phyloP scores from a whole-genome alignment of 2,113 vertebrate genomes.

The Lepidothrix coronata region DNA sequence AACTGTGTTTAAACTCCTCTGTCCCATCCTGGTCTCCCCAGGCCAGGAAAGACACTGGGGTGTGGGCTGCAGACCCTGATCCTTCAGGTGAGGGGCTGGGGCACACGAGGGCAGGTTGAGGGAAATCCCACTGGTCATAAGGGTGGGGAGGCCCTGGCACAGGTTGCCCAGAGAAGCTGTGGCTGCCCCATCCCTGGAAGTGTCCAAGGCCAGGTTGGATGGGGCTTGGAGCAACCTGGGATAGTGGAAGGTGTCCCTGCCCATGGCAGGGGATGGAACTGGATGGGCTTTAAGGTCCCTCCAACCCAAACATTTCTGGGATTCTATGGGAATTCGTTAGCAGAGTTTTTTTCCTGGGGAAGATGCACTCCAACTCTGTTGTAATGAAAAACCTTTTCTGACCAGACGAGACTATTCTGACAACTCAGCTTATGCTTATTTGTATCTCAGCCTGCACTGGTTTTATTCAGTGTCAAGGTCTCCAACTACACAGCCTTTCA shows the following conservation, averaged over 20 bases:
- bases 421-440: not conserved
- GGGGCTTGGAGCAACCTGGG: not conserved
- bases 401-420: not conserved
- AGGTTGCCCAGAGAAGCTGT: not conserved
- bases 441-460: not conserved
- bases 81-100: not conserved
- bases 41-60: not conserved
- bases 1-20: not conserved
- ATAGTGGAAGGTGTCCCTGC: not conserved
- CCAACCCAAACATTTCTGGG: not conserved
- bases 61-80: not conserved
- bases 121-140: not conserved
- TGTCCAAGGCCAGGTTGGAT: not conserved
- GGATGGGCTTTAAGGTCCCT: not conserved
- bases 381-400: not conserved
- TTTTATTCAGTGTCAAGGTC: not conserved
- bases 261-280: not conserved
- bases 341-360: not conserved
- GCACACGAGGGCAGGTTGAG: not conserved
- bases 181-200: not conserved
- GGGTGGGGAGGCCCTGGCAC: not conserved
- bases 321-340: not conserved
- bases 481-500: not conserved
- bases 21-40: not conserved
- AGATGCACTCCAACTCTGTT: not conserved